Conservation (phyloP, 2,797 vertebrate genomes). For the Takifugu rubripes region DNA sequence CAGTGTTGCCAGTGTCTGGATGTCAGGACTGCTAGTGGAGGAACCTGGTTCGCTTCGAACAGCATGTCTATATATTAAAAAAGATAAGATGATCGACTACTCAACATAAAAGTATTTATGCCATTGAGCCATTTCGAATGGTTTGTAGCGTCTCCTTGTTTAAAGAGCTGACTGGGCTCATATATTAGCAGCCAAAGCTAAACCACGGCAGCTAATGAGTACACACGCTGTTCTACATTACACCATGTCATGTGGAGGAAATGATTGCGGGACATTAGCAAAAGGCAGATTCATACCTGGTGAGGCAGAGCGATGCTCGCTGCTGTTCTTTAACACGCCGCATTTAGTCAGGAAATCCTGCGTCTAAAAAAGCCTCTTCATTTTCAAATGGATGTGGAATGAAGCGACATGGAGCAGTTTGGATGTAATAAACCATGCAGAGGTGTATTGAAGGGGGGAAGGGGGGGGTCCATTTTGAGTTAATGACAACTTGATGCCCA, state of each 20-base stretch:
- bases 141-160: slow-evolving; percentile 24
- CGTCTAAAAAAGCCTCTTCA: slow-evolving; percentile 21
- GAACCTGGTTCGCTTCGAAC: not conserved
- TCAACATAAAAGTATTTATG: slow-evolving; percentile 9
- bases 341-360: slow-evolving; percentile 26
- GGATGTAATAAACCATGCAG: slow-evolving; percentile 40
- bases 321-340: slow-evolving; percentile 19
- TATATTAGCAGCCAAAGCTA: slow-evolving; percentile 24
- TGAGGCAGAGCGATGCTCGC: slow-evolving; percentile 27
- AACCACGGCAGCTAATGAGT: slow-evolving; percentile 19
- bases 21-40: slow-evolving; percentile 22
- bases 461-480: not conserved
- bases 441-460: slow-evolving; percentile 18
- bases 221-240: slow-evolving; percentile 23
- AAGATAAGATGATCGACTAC: too few species aligned
- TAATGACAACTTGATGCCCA: slow-evolving; percentile 13
- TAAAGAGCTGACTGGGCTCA: slow-evolving; percentile 21
- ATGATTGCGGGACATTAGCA: slow-evolving; percentile 43
- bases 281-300: not conserved
- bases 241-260: slow-evolving; percentile 24
- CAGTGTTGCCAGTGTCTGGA: slow-evolving; percentile 32
- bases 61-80: too few species aligned
- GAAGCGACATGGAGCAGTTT: slow-evolving; percentile 25
- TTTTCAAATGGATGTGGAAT: slow-evolving; percentile 25
- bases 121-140: slow-evolving; percentile 19